These are phyloP conservation scores for Geotrypetes seraphini DNA, from an alignment of 2,797 vertebrate species.

Conservation along the genomic window DNA sequence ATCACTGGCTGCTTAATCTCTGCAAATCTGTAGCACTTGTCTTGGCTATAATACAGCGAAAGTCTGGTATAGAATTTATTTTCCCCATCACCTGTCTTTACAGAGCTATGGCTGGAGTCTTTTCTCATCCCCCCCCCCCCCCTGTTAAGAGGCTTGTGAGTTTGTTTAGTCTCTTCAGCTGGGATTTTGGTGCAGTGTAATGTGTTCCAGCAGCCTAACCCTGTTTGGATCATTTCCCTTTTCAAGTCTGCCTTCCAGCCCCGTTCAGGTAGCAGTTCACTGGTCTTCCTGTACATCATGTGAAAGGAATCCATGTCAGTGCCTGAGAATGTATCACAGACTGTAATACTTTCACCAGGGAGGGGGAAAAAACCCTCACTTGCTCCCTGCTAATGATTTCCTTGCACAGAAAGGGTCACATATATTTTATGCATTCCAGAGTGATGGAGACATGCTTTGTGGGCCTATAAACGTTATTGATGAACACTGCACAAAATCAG, in stretches of 20 bases:
- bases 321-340: no score
- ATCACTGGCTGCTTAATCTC: neutral
- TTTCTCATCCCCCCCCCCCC: no score
- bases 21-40: neutral
- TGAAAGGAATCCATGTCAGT: no score
- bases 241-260: constrained; percentile 14
- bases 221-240: constrained; percentile 38
- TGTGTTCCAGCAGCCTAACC: constrained; percentile 44
- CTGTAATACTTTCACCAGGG: neutral
- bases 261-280: no score
- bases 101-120: constrained; percentile 34
- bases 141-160: constrained; percentile 30
- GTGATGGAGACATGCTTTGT: constrained; percentile 31
- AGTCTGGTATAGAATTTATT: constrained; percentile 18
- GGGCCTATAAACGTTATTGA: constrained; percentile 17
- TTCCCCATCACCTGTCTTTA: constrained; percentile 31
- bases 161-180: constrained; percentile 50
- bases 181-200: constrained; percentile 37
- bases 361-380: no score
- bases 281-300: no score
- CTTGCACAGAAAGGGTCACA: constrained; percentile 9
- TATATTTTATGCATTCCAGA: constrained; percentile 11
- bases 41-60: constrained; percentile 5
- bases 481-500: constrained; percentile 16
- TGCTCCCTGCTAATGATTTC: constrained; percentile 3